Base-by-base conservation (phyloP, 1,140 invertebrate genomes). In the Drosophila carrolli region DNA sequence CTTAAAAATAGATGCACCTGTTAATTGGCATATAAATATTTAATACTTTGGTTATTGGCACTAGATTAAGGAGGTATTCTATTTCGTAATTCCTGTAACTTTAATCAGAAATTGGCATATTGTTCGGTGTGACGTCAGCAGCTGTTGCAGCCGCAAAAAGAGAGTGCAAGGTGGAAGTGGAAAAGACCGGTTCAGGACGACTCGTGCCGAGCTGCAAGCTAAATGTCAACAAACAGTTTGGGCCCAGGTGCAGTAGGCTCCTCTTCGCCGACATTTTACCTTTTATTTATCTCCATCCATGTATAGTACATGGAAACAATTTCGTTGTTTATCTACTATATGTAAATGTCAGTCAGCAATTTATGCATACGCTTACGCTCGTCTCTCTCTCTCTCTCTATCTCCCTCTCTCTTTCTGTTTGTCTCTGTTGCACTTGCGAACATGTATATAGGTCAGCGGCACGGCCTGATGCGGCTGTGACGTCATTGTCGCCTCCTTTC, bases 401-500 rank as follows among this genome's bases (percentile, higher is more conserved):
- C 43, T 1, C 32, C 19, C 47, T 29, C 2, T 2, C 27, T 27
- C 27, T 51, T 23, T 51, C 4, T 3, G 29, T 32, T 32, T 4
- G 6, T 38, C 53, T 53, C 55, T 61, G 50, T 78, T 54, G 35
- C 41, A 57, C 55, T 46, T 51, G 48, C 47, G 35, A 55, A 19
- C 46, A 5, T 72, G 53, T 84, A 89, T 84, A 89, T 88, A 80
- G 84, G 84, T 88, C 84, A 88, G 80, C 84, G 84, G 80, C 84
- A 88, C 84, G 37, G 63, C 55, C 57, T 59, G 73, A 66, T 56
- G 73, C 73, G 61, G 67, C 67, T 54, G 77, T 88, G 84, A 88
- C 84, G 84, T 88, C 83, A 88, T 88, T 89, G 75, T 76, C 78
- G 63, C 53, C 75, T 77, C 65, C 66, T 62, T 75, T 78, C 80